Evolutionary conservation across 2,888 invertebrate species (phyloP).

Genomic region (Stenchaetothrips biformis): DNA sequence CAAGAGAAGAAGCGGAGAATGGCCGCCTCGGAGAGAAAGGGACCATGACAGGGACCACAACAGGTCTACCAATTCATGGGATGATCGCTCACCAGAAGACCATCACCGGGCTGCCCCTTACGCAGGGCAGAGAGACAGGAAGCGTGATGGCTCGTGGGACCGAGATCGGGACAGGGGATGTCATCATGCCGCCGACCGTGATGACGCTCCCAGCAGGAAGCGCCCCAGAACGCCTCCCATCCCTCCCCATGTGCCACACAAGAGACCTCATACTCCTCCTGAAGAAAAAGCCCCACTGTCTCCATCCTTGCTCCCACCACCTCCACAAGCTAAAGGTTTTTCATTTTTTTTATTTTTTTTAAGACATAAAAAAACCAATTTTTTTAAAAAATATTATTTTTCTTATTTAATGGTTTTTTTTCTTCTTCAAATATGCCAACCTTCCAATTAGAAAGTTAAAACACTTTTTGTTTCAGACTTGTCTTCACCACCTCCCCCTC

Average conservation of each 20-base stretch:
- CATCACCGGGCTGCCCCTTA: neutral
- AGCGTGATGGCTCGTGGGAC: slow-evolving; percentile 31
- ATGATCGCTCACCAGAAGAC: neutral
- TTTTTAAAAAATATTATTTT: no score
- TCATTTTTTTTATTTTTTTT: no score
- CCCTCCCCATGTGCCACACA: slow-evolving; percentile 29
- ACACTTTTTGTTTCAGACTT: slow-evolving; percentile 23
- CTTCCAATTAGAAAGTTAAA: neutral
- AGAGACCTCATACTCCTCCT: slow-evolving; percentile 4
- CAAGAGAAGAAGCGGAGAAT: slow-evolving; percentile 20
- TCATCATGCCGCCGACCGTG: no score
- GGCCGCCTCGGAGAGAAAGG: neutral
- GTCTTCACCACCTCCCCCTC: slow-evolving; percentile 33
- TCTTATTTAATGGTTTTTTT: no score
- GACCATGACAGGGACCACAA: neutral
- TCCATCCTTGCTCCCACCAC: slow-evolving; percentile 24
- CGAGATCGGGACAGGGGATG: slow-evolving; percentile 33
- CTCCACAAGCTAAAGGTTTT: no score
- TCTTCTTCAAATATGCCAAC: neutral
- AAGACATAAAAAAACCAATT: no score
- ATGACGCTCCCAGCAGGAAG: slow-evolving; percentile 29
- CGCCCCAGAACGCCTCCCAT: slow-evolving; percentile 36
- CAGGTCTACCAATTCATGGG: neutral
- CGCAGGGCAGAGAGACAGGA: neutral
- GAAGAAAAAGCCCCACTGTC: slow-evolving; percentile 30